Conservation (phyloP, 2,888 invertebrate species). For the Cerceris ruficornis region DNA sequence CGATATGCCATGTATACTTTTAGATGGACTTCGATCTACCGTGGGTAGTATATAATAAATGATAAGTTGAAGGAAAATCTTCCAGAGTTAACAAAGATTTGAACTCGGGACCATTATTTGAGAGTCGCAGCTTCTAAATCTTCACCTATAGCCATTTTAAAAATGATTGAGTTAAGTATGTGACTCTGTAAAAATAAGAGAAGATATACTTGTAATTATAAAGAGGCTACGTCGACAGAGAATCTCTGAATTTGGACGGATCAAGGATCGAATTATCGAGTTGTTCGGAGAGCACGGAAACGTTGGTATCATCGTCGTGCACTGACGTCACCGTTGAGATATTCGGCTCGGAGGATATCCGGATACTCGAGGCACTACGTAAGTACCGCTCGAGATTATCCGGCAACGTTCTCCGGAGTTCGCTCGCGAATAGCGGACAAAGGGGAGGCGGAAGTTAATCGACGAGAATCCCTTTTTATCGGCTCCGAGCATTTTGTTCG, state of each 20-base stretch:
- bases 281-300: conserved; percentile 23
- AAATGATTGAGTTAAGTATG: no score
- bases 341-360: conserved; percentile 44
- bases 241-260: neutral
- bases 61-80: no score
- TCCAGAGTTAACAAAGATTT: no score
- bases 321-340: conserved; percentile 38
- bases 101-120: no score
- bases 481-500: conserved; percentile 34
- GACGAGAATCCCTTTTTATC: conserved; percentile 47
- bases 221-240: neutral
- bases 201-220: no score
- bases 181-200: no score
- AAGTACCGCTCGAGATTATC: conserved; percentile 44
- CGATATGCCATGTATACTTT: no score
- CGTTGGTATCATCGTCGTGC: conserved; percentile 35
- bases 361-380: conserved; percentile 25
- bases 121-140: no score
- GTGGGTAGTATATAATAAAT: no score
- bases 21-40: no score
- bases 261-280: neutral
- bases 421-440: conserved; percentile 43
- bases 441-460: conserved; percentile 63
- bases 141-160: no score
- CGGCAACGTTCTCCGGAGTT: conserved; percentile 10